Percentiles rank a stretch among this genome's conserved stretches.
phyloP scores from a whole-genome alignment of 2,888 invertebrate genomes.

The Nycteola revayana region DNA sequence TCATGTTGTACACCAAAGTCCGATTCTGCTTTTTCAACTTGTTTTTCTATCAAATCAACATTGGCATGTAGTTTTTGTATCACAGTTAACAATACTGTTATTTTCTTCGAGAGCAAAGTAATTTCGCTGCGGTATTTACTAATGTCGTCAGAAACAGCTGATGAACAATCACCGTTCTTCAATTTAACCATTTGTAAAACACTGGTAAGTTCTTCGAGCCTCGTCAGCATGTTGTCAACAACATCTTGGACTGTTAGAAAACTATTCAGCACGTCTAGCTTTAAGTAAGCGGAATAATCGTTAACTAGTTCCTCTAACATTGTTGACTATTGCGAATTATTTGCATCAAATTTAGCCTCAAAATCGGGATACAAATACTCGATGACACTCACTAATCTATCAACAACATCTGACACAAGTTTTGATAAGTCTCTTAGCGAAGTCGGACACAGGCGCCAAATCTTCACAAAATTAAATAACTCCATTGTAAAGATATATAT shows the following conservation, averaged over 20 bases:
- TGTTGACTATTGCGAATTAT: constrained; percentile 25
- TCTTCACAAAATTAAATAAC: constrained; percentile 47
- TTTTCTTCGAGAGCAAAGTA: constrained; percentile 74
- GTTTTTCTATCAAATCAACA: constrained; percentile 80
- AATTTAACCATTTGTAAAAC: constrained; percentile 81
- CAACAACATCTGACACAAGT: constrained; percentile 58
- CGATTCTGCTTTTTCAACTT: constrained; percentile 82
- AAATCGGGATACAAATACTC: constrained; percentile 76
- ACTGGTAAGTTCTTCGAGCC: constrained; percentile 85
- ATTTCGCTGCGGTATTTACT: constrained; percentile 77
- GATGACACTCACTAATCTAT: constrained; percentile 57
- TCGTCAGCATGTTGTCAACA: constrained; percentile 85
- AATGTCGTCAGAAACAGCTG: constrained; percentile 77
- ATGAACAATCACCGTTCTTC: constrained; percentile 69
- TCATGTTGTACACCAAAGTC: constrained; percentile 81
- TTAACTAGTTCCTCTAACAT: constrained; percentile 78
- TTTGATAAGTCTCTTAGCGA: constrained; percentile 60
- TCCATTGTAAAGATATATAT: constrained; percentile 44
- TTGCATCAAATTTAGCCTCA: constrained; percentile 33
- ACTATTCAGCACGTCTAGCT: constrained; percentile 76
- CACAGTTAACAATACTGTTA: constrained; percentile 77
- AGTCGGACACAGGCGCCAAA: constrained; percentile 51
- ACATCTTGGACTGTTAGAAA: constrained; percentile 83
- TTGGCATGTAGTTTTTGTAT: constrained; percentile 74
- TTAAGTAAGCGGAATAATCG: constrained; percentile 81